A percentile compares a stretch with the other conserved stretches of the same genome.
Evolutionary conservation across 1,140 invertebrate genomes (phyloP).

Genomic region (Magallana gigas): DNA sequence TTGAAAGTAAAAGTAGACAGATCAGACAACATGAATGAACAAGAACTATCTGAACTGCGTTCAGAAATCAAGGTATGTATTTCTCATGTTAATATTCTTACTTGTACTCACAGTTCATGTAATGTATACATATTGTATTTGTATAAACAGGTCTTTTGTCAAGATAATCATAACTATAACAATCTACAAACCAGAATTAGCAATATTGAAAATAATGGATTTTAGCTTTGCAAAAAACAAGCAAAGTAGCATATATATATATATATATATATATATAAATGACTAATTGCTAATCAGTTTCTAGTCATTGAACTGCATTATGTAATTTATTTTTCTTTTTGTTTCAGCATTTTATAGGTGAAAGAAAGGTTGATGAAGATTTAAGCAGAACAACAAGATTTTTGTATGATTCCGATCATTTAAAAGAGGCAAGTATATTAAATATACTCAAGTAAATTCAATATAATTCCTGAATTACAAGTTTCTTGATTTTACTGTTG

Average conservation of each 20-base stretch:
- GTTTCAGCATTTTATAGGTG: conserved; percentile 76
- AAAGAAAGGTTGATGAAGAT: conserved; percentile 77
- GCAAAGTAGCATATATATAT: no score
- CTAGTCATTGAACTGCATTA: no score
- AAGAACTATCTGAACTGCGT: conserved; percentile 71
- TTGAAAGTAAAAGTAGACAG: conserved; percentile 71
- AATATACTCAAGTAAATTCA: background rate
- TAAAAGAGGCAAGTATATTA: conserved; percentile 61
- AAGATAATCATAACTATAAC: no score
- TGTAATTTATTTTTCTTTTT: conserved; percentile 23
- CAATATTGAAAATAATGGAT: no score
- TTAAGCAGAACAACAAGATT: conserved; percentile 74
- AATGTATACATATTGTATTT: background rate
- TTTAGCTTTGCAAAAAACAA: no score
- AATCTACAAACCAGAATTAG: no score
- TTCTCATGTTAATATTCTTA: background rate
- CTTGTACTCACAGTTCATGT: no score
- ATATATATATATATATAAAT: no score
- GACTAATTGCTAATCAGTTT: no score
- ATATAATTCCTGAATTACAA: background rate
- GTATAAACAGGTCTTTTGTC: no score
- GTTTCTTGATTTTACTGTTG: background rate
- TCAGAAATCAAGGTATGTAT: conserved; percentile 75
- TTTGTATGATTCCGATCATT: conserved; percentile 72
- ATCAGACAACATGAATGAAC: conserved; percentile 70